phyloP scores from a whole-genome alignment of 2,888 invertebrate species.

The Pseudeuparius sepicola region DNA sequence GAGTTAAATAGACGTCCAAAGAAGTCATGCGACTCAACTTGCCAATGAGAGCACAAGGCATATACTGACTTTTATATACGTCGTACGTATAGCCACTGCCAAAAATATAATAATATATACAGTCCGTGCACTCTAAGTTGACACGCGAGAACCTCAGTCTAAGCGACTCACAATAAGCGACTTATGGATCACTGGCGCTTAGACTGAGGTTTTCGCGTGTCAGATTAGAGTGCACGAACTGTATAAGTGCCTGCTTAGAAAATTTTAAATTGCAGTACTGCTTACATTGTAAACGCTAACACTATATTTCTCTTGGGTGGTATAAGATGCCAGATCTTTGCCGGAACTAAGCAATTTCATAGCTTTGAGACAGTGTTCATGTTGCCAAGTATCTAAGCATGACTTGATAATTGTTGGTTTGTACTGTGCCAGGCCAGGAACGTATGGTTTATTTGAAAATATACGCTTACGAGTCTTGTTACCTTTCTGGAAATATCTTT shows the following conservation, averaged over 20 bases:
- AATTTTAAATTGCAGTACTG: background rate
- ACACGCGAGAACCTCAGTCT: too few species aligned
- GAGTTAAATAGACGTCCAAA: too few species aligned
- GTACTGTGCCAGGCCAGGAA: constrained; percentile 16
- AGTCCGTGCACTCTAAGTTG: too few species aligned
- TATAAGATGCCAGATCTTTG: constrained; percentile 16
- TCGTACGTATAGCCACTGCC: too few species aligned
- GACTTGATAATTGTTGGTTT: constrained; percentile 12
- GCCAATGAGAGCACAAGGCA: too few species aligned
- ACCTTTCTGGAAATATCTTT: constrained; percentile 5
- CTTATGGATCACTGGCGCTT: too few species aligned
- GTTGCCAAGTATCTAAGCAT: constrained; percentile 18
- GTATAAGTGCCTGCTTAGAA: constrained; percentile 2
- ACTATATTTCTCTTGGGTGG: constrained; percentile 17
- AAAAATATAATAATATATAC: too few species aligned
- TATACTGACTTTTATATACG: too few species aligned
- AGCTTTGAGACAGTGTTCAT: constrained; percentile 23
- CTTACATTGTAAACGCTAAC: constrained; percentile 24
- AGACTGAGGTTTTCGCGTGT: too few species aligned
- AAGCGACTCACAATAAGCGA: too few species aligned
- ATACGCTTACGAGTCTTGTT: constrained; percentile 13
- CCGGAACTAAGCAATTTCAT: constrained; percentile 24
- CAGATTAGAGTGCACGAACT: too few species aligned
- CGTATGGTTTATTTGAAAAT: constrained; percentile 12
- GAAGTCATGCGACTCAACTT: too few species aligned